Base-by-base conservation (phyloP, 2,888 invertebrate species). In the Caradrina kadenii region DNA sequence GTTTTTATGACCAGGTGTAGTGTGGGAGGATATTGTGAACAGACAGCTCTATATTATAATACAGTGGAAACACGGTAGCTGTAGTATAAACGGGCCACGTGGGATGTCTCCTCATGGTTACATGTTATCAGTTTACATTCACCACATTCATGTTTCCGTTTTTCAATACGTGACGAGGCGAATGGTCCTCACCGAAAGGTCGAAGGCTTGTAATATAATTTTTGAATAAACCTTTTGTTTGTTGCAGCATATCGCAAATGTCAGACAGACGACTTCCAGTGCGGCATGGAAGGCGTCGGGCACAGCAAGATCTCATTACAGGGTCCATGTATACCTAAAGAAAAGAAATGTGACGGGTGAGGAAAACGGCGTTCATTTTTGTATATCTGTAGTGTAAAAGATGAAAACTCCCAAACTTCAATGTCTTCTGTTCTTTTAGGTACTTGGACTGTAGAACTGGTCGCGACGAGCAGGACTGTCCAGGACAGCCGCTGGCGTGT, bases 331-430 rank as follows among this genome's bases (percentile, higher is more conserved):
- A 97, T 99, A 90, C 98, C 98, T 59, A 97, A 97, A 91, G 97
- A 98, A 84, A 99, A 98, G 92, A 97, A 97, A 89, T 99, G 99
- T 94, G 98, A 99, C 90, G 99, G 99, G 87, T 95, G 73, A 85
- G 87, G 19, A 17, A 21, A 17, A 39, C 26, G 54, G 1, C 3
- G 6, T 19, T 21, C 7, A 10, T 39, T 39, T 17, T 54, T 21
- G 10, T 49, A 8, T 8, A 49, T 19, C 49, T 49, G n/a, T 49
- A n/a, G 49, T 13, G 21, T 2, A 10, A 35, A 3, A 39, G 13
- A 54, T 31, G 54, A 17, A n/a, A 2, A 19, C 17, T 17, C 5
- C 1, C 55, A 17, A 55, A 22, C 19, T 19, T 0, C 2, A 42
- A 58, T 8, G 31, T 31, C 19, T 0, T 6, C 6, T 49, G n/a